Evolutionary conservation across 2,888 invertebrate genomes (phyloP).

Genomic region (Gerosis bhagava): DNA sequence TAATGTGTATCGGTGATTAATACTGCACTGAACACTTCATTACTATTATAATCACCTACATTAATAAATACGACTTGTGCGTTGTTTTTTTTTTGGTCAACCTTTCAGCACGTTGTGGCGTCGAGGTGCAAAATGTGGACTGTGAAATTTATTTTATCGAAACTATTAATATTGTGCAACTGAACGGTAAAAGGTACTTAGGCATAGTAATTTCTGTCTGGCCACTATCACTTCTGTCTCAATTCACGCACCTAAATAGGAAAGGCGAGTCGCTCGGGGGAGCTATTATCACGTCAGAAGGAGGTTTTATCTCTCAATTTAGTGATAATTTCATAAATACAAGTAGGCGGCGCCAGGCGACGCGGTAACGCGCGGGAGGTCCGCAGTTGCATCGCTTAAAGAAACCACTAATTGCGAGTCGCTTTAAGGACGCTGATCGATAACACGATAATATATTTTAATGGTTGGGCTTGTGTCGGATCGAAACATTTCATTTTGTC

Average conservation of each 20-base stretch:
- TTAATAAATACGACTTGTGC: not conserved
- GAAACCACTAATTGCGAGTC: slow-evolving; percentile 67
- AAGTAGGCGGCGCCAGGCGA: slow-evolving; percentile 48
- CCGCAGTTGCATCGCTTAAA: slow-evolving; percentile 46
- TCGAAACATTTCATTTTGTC: slow-evolving; percentile 55
- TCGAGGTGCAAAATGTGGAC: no score
- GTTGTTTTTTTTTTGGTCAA: no score
- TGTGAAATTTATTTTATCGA: no score
- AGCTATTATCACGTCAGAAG: slow-evolving; percentile 67
- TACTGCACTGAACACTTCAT: slow-evolving; percentile 13
- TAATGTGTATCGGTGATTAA: slow-evolving; percentile 23
- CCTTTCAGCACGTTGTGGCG: no score
- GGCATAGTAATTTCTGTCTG: slow-evolving; percentile 17
- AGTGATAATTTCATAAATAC: slow-evolving; percentile 71
- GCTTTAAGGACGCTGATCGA: slow-evolving; percentile 71
- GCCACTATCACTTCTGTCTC: slow-evolving; percentile 33
- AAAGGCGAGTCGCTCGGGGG: slow-evolving; percentile 49
- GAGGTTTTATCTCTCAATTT: slow-evolving; percentile 73
- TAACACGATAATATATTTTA: slow-evolving; percentile 73
- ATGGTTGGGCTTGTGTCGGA: slow-evolving; percentile 58
- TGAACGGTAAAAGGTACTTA: not conserved
- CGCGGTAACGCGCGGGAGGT: slow-evolving; percentile 58
- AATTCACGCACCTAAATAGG: slow-evolving; percentile 58
- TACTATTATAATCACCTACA: slow-evolving; percentile 2
- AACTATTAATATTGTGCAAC: not conserved